Percentiles rank a stretch among this genome's conserved stretches.
phyloP scores from a whole-genome alignment of 2,113 vertebrate species.

The Varanus komodoensis region DNA sequence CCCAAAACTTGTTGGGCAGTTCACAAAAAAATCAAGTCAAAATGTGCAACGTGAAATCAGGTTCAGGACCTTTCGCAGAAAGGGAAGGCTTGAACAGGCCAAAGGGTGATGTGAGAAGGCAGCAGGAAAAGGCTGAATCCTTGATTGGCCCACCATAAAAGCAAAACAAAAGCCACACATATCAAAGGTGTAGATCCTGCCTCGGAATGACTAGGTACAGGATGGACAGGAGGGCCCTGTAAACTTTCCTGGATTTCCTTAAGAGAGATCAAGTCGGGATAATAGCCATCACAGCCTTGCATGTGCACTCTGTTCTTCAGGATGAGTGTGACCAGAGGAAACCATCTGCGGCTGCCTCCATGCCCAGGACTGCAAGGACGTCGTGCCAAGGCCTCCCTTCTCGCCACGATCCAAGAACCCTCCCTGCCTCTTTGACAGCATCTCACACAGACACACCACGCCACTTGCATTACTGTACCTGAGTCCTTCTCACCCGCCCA shows the following conservation, averaged over 20 bases:
- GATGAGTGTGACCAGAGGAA: neutral
- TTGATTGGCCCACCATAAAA: neutral
- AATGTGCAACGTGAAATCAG: neutral
- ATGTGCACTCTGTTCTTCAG: neutral
- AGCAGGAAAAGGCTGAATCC: neutral
- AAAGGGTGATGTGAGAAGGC: neutral
- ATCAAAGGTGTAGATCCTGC: neutral
- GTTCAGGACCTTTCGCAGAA: neutral
- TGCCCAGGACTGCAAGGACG: too few relatives aligned
- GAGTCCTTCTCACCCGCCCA: conserved; percentile 20
- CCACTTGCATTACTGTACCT: neutral
- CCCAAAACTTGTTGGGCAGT: too few relatives aligned
- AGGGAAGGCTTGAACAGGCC: neutral
- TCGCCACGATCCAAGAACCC: neutral
- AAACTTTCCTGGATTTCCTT: neutral
- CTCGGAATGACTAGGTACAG: neutral
- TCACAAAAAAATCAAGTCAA: too few relatives aligned
- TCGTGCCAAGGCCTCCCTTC: neutral
- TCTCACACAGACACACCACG: neutral
- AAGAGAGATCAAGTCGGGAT: neutral
- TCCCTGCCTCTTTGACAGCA: neutral
- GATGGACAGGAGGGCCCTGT: too few relatives aligned
- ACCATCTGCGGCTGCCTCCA: neutral
- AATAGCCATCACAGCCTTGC: neutral
- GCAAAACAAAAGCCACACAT: too few relatives aligned